A percentile compares a stretch with the other conserved stretches of the same genome.
phyloP scores from a whole-genome alignment of 2,113 vertebrate species.

The Alligator mississippiensis region DNA sequence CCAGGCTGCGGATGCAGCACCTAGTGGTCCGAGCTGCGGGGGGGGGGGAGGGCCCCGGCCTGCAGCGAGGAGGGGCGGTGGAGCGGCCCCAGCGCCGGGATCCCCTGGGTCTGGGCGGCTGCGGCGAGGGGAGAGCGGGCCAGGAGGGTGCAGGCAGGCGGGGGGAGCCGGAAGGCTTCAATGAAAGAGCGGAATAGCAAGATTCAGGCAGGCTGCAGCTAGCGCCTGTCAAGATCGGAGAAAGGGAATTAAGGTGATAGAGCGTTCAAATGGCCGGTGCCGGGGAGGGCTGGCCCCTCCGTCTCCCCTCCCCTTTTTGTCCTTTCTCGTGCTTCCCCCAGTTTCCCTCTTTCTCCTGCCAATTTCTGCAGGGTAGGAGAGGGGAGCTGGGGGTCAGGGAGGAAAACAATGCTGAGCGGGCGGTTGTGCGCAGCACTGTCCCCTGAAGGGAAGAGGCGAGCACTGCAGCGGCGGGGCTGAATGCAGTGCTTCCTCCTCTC shows the following conservation, averaged over 20 bases:
- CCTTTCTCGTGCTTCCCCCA: not conserved
- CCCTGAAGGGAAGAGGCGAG: constrained; percentile 44
- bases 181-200: not conserved
- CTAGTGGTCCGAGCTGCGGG: no score
- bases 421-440: constrained; percentile 50
- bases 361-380: not conserved
- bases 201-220: not conserved
- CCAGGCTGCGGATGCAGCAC: no score
- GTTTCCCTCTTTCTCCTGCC: not conserved
- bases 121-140: not conserved
- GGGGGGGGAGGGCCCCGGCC: not conserved
- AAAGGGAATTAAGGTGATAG: not conserved
- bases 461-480: constrained; percentile 9
- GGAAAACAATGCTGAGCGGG: constrained; percentile 60
- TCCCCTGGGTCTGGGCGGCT: not conserved
- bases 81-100: not conserved
- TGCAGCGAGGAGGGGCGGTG: not conserved
- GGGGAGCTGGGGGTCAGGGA: constrained; percentile 43
- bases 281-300: not conserved
- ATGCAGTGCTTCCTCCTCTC: constrained; percentile 61
- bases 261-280: not conserved
- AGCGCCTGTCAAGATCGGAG: no score
- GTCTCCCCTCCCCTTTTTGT: not conserved
- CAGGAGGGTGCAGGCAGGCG: not conserved
- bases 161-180: not conserved